These are phyloP conservation scores for Polydesmus complanatus DNA, from an alignment of 2,888 invertebrate species.

Conservation along the genomic window DNA sequence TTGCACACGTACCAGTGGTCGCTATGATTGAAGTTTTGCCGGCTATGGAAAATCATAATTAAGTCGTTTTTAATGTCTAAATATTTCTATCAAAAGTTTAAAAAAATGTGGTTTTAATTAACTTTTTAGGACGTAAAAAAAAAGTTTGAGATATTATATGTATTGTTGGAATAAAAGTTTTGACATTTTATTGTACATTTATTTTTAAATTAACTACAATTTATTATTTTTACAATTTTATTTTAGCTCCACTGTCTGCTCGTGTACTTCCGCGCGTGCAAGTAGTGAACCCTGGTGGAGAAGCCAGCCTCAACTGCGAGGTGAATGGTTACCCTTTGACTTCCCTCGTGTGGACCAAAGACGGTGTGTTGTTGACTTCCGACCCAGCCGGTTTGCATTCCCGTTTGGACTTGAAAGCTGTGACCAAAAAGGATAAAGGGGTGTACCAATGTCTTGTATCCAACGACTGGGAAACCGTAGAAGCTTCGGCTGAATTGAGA, in stretches of 20 bases:
- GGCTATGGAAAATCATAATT: too few relatives aligned
- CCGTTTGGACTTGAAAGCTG: not conserved
- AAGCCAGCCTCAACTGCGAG: conserved; percentile 5
- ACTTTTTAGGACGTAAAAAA: too few relatives aligned
- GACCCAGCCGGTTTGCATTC: not conserved
- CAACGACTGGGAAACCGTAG: conserved; percentile 26
- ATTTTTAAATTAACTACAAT: not conserved
- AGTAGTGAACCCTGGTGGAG: conserved; percentile 10
- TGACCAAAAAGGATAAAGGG: conserved; percentile 12
- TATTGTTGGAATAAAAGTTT: too few relatives aligned
- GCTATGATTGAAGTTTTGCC: too few relatives aligned
- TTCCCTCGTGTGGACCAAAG: conserved; percentile 11
- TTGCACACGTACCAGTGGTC: too few relatives aligned
- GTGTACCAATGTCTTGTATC: conserved; percentile 19
- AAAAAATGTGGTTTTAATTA: too few relatives aligned
- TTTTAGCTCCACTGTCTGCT: conserved; percentile 8
- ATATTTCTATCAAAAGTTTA: too few relatives aligned
- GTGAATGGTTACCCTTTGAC: conserved; percentile 10
- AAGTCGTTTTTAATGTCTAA: too few relatives aligned
- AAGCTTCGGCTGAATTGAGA: conserved; percentile 29
- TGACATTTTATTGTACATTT: too few relatives aligned
- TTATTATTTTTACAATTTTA: not conserved
- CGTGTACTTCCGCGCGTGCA: conserved; percentile 6
- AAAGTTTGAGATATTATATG: too few relatives aligned
- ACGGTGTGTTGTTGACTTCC: conserved; percentile 4